These are phyloP conservation scores for Tretioscincus oriximinensis DNA, from an alignment of 2,113 vertebrate genomes.

Conservation along the genomic window DNA sequence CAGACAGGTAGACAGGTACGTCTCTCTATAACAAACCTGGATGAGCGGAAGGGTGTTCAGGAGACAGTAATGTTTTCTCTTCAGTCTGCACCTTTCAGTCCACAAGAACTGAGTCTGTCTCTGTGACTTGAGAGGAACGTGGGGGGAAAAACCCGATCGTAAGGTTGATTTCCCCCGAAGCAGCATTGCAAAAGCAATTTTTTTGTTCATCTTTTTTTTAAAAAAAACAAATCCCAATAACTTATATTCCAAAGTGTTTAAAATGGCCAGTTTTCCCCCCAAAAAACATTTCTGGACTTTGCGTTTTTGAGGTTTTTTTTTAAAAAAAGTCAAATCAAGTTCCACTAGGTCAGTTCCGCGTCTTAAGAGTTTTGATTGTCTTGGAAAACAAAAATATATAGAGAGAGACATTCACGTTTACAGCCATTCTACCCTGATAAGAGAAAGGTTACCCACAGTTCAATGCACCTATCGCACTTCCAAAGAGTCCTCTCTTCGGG, in stretches of 20 bases:
- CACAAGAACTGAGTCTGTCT: constrained; percentile 61
- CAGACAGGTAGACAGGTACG: constrained; percentile 3
- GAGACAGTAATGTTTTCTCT: constrained; percentile 43
- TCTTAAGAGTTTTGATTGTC: constrained; percentile 69
- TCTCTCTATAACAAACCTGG: constrained; percentile 11
- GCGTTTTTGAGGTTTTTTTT: no score
- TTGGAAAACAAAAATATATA: constrained; percentile 51
- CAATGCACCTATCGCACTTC: constrained; percentile 33
- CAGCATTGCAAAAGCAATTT: constrained; percentile 72
- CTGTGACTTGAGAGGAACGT: constrained; percentile 66
- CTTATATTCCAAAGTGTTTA: constrained; percentile 68
- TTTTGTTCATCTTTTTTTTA: constrained; percentile 25
- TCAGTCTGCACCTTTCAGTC: constrained; percentile 39
- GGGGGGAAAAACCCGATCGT: constrained; percentile 35
- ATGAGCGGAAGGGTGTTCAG: not conserved
- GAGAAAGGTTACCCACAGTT: constrained; percentile 56
- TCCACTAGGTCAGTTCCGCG: constrained; percentile 61
- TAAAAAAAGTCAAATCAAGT: constrained; percentile 31
- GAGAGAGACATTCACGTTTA: constrained; percentile 42
- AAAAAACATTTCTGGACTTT: no score
- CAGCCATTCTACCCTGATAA: constrained; percentile 63
- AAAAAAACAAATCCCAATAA: constrained; percentile 68
- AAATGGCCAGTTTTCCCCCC: constrained; percentile 56
- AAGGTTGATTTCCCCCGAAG: constrained; percentile 71
- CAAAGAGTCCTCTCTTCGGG: constrained; percentile 19